These are phyloP conservation scores for Alectoris magna DNA, from an alignment of 2,797 vertebrate species.

Conservation along the genomic window DNA sequence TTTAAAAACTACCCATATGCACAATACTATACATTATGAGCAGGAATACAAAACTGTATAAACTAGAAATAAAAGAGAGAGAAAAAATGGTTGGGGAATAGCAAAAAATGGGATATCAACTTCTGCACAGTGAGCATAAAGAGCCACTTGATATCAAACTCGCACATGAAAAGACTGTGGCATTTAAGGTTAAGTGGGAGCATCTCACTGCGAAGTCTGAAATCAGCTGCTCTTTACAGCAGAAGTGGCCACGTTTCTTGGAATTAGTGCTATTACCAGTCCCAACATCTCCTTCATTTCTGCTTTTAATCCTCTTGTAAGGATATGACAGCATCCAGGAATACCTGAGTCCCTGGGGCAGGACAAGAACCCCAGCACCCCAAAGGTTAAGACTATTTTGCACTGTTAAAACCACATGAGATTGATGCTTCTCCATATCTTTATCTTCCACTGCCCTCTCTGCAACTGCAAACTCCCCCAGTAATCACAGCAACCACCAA, in stretches of 20 bases:
- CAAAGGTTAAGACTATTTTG: neutral
- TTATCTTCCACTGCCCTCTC: neutral
- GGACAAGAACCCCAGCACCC: neutral
- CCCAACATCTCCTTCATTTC: neutral
- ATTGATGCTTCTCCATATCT: neutral
- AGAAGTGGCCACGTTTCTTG: neutral
- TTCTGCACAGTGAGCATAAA: neutral
- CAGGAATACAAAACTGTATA: neutral
- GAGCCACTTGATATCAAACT: conserved; percentile 4
- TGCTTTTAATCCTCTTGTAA: conserved; percentile 31
- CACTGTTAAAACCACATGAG: neutral
- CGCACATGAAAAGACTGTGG: neutral
- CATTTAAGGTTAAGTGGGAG: conserved; percentile 11
- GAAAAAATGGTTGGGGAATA: neutral
- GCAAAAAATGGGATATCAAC: conserved; percentile 7
- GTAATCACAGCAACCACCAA: neutral
- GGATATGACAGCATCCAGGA: neutral
- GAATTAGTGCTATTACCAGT: neutral
- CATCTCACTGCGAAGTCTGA: neutral
- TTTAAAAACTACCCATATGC: neutral
- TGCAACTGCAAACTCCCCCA: neutral
- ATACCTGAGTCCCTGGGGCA: neutral
- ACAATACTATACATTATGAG: neutral
- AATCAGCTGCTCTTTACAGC: neutral
- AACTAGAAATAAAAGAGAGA: neutral